Percentiles rank a stretch among this genome's conserved stretches.
These are phyloP conservation scores for Ochropleura leucogaster DNA, from an alignment of 2,888 invertebrate genomes.

Conservation along the genomic window DNA sequence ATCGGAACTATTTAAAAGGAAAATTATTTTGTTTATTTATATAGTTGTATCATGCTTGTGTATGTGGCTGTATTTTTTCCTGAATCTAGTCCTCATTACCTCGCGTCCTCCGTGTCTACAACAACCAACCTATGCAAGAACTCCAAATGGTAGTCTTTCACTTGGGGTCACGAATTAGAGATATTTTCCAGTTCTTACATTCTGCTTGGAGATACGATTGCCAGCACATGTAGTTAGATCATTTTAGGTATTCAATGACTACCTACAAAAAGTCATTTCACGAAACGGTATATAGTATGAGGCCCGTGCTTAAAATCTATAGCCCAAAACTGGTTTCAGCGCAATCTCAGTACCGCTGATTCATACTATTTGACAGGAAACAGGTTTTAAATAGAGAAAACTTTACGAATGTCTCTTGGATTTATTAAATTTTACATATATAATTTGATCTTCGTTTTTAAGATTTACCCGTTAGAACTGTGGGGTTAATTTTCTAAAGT, in stretches of 20 bases:
- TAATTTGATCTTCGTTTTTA: slow-evolving; percentile 11
- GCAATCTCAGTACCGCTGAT: slow-evolving; percentile 67
- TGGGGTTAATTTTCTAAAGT: slow-evolving; percentile 14
- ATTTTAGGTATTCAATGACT: background rate
- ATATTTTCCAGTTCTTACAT: background rate
- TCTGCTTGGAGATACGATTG: background rate
- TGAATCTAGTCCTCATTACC: background rate
- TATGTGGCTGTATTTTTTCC: background rate
- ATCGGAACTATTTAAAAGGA: slow-evolving; percentile 15
- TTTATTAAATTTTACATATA: slow-evolving; percentile 40
- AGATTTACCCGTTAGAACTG: slow-evolving; percentile 39
- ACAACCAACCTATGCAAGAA: background rate
- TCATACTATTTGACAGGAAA: slow-evolving; percentile 71
- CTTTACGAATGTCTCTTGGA: slow-evolving; percentile 46
- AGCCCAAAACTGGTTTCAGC: slow-evolving; percentile 79
- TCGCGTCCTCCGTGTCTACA: background rate
- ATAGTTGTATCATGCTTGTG: background rate
- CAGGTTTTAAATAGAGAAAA: slow-evolving; percentile 69
- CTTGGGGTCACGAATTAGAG: background rate
- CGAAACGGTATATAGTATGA: slow-evolving; percentile 64
- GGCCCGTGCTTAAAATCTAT: slow-evolving; percentile 72
- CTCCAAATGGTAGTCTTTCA: background rate
- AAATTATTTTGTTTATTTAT: slow-evolving; percentile 17
- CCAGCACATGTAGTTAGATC: background rate
- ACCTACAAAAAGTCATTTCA: slow-evolving; percentile 20